Percentiles rank a stretch among this genome's conserved stretches.
phyloP scores from a whole-genome alignment of 2,888 invertebrate species.

The Celastrina argiolus region DNA sequence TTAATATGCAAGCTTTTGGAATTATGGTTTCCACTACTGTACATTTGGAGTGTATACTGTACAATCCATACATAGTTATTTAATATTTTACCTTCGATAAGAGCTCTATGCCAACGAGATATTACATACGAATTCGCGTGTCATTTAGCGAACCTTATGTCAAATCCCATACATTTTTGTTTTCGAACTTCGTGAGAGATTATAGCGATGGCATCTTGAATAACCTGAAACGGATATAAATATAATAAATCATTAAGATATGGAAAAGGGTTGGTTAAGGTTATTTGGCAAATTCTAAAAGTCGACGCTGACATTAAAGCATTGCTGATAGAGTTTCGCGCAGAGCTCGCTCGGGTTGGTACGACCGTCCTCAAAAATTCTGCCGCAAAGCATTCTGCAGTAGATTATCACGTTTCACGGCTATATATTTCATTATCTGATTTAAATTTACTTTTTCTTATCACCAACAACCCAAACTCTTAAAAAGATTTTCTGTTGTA shows the following conservation, averaged over 20 bases:
- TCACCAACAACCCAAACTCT: not conserved
- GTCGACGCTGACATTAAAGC: slow-evolving; percentile 12
- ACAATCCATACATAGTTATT: too few relatives aligned
- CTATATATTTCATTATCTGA: not conserved
- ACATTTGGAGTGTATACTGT: too few relatives aligned
- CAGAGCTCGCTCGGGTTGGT: slow-evolving; percentile 19
- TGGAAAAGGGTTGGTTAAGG: not conserved
- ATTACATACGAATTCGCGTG: too few relatives aligned
- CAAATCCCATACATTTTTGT: too few relatives aligned
- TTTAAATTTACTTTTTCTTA: not conserved
- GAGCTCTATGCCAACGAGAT: too few relatives aligned
- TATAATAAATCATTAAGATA: not conserved
- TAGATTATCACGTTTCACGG: slow-evolving; percentile 1
- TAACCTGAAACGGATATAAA: too few relatives aligned
- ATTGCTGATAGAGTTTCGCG: slow-evolving; percentile 13
- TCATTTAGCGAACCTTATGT: too few relatives aligned
- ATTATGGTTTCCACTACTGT: not conserved
- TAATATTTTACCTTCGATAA: too few relatives aligned
- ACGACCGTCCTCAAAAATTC: slow-evolving; percentile 17
- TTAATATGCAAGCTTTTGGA: not conserved
- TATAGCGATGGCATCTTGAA: too few relatives aligned
- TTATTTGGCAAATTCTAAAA: slow-evolving; percentile 9
- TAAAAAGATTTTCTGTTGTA: too few relatives aligned
- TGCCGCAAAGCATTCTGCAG: slow-evolving; percentile 19
- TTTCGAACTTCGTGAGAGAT: too few relatives aligned